Base-by-base conservation (phyloP, 2,888 invertebrate species). In the Ametastegia equiseti region DNA sequence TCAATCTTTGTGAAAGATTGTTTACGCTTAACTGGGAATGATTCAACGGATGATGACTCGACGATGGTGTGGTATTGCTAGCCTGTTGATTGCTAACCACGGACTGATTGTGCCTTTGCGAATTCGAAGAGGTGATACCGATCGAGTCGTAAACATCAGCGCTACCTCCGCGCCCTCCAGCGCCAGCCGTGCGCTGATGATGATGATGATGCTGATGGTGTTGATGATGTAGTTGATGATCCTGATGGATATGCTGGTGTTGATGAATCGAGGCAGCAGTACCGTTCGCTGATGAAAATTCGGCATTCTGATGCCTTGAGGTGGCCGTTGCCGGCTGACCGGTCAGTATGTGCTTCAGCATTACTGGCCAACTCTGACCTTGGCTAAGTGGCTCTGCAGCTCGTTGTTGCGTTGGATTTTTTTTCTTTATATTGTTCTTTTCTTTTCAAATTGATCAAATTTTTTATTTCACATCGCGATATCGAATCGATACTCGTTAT, bases 311-410 rank as follows among this genome's bases (percentile, higher is more conserved):
- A 23, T 87, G 88, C 86, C 90, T 93, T 92, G 93, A 91, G 92
- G 91, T 91, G 89, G 90, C 92, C 92, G 92, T 91, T 89, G 92
- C 92, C 92, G 92, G 93, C 89, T 91, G 92, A 92, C 92, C 93
- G 93, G 93, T 92, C 89, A 93, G 93, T 91, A 95, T 95, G 93
- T 95, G 95, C 93, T 95, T 95, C 94, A 95, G 94, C 95, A 95
- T 95, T 92, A 90, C 91, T 90, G 87, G 86, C 84, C 60, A 50
- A 80, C 80, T 75, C 54, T 30, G 42, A 73, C 65, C 80, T 75
- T 33, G 33, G 13, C 9, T 23, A 33, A 75, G 5, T 75, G n/a
- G 1, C 19, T 45, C 23, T 30, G n/a, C 50, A 11, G 36, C 39
- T 65, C 65, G 19, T 65, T 6, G n/a, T n/a, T n/a, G n/a, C n/a